Evolutionary conservation across 1,140 invertebrate species (phyloP), one percentile per base, ranked within the genome.

Genomic region (Zaprionus davidi): DNA sequence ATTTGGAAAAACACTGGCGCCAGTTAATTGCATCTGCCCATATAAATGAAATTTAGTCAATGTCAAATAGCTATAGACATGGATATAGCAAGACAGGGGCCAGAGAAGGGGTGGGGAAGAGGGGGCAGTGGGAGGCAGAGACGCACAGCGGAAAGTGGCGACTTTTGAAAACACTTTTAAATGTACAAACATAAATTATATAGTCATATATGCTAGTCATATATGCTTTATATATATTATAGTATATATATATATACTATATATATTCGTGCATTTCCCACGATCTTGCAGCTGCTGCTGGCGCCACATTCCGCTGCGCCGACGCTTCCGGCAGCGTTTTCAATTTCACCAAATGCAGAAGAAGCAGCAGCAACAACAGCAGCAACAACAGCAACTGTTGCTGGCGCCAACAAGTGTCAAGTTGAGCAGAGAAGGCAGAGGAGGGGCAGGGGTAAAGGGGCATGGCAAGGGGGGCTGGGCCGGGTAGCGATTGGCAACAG

Each of bases 351-450:
- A 63, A 70, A 55, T 70, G 58, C 46, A 38, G 36, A 64, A 76
- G 41, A 44, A 38, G 63, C 51, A 66, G 22, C 31, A 44, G 20
- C 20, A 20, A 20, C 20, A 20, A 20, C 20, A 20, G 26, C 41
- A 65, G 20, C 41, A 62, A 36, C 59, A 55, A 64, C 22, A 31
- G 26, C 44, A 64, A 67, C 60, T 49, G 72, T 58, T 53, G 72
- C 67, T 71, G 64, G 80, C 84, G 84, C 84, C 83, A 87, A 73
- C 84, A 88, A 87, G 80, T 87, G 84, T 87, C 84, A 87, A 83
- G 53, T 82, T 82, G 73, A 68, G 46, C 26, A 73, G 46, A 9
- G 36, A 6, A 15, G 60, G 31, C 38, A 24, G 44, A 24, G 36
- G n/a, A 58, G 17, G 51, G 31, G 28, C 5, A 0, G 28, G 15